Evolutionary conservation across 2,888 invertebrate species (phyloP), one percentile per base, ranked within the genome.

Genomic region (Ephialtes manifestator): DNA sequence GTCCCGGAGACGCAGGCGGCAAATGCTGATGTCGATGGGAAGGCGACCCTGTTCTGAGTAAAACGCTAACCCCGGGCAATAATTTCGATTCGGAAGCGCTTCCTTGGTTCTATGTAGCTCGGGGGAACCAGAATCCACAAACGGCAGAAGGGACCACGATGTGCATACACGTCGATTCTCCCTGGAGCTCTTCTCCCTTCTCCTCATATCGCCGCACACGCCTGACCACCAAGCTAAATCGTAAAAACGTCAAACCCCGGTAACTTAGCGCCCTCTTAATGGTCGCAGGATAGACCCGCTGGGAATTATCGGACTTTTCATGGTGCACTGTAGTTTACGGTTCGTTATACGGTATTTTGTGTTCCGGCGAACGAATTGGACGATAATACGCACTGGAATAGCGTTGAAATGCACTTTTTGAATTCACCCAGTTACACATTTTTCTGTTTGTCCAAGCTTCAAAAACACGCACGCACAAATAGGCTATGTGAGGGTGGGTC

Each of bases 221-320:
- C 67, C 85, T 75, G 82, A 83, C 85, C 84, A 86, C 86, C 86
- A 85, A 87, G 86, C 85, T 51, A 85, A 87, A 87, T 88, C 89
- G 90, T 90, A 89, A 90, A 90, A 90, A 89, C 87, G 89, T 89
- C 89, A 88, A 88, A 88, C 83, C 75, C 84, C 81, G 35, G 81
- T 88, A 89, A 89, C 79, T 89, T 87, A 89, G 85, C 78, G 78
- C 84, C 86, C 75, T 88, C 86, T 87, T 86, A 89, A 89, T 87
- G 84, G 81, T 75, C 70, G 67, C 80, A 67, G 76, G 78, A 77
- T 77, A 67, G 28, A 81, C 84, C 87, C 88, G 85, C 86, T 88
- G 87, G 84, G 85, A 87, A 89, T 89, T 89, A 89, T 90, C 87
- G 68, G 75, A 58, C 31, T 75, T 75, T 55, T 18, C 46, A 18